Conservation (phyloP, 2,113 vertebrate species). For the Festucalex cinctus region DNA sequence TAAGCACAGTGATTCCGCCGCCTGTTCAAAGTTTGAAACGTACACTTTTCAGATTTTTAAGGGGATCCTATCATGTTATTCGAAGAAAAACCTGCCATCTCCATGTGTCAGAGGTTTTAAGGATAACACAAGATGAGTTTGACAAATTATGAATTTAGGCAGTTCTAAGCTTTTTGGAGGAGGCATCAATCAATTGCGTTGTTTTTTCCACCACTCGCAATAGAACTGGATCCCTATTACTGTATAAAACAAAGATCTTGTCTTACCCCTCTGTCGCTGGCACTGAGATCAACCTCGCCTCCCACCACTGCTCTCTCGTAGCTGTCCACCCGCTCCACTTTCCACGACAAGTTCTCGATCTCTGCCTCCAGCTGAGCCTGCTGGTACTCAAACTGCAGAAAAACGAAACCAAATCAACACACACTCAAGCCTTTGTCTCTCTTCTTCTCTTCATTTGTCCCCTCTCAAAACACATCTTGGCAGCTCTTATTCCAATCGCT, state of each 20-base stretch:
- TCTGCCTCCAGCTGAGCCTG: constrained; percentile 98
- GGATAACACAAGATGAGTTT: too few species aligned
- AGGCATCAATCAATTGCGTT: too few species aligned
- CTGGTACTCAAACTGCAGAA: constrained; percentile 93
- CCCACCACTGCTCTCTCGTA: constrained; percentile 91
- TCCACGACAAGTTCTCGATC: constrained; percentile 98
- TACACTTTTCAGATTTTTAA: too few species aligned
- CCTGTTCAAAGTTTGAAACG: too few species aligned
- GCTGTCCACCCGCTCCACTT: constrained; percentile 95
- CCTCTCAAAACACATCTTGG: background rate
- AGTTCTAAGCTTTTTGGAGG: too few species aligned
- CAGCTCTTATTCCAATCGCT: background rate
- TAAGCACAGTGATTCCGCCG: too few species aligned
- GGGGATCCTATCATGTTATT: too few species aligned
- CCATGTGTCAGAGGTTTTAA: too few species aligned
- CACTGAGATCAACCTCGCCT: constrained; percentile 72
- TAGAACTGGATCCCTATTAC: background rate
- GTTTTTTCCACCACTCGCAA: background rate
- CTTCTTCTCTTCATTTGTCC: background rate
- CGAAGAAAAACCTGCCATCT: too few species aligned
- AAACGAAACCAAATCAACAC: constrained; percentile 3
- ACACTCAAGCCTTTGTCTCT: background rate
- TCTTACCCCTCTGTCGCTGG: constrained; percentile 77
- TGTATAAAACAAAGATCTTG: background rate
- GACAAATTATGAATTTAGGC: too few species aligned